Evolutionary conservation across 2,797 vertebrate species (phyloP), one percentile per base, ranked within the genome.

Genomic region (Gallirallus australis): DNA sequence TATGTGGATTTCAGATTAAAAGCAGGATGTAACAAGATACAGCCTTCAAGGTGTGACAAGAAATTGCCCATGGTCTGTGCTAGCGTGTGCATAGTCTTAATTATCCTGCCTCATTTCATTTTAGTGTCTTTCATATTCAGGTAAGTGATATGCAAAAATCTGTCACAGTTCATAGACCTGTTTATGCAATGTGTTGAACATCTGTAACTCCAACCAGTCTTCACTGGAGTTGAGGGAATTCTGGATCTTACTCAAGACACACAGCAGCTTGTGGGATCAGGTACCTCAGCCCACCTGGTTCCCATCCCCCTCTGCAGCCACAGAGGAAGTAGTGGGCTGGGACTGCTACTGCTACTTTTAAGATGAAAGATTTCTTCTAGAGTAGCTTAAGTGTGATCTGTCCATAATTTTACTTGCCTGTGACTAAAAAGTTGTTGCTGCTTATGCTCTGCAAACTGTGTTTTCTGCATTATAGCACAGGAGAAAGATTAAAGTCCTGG

Each of bases 61-160:
- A 90, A 69, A 48, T 33, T 28, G 12, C 35, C 35, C 57, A 89
- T n/a, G 2, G 28, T 80, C 75, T 94, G 27, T 82, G 77, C 71
- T 86, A n/a, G 37, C 56, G 31, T n/a, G 17, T 77, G 56, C 60
- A 79, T 19, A 42, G 45, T 71, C 31, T 71, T 86, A 64, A 79
- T 93, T 94, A 50, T 48, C 60, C 53, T 92, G 80, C 86, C 48
- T 94, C 45, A 15, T 93, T 94, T 95, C 33, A 48, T 76, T 92
- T 88, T 66, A 88, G 35, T 84, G 48, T 92, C 21, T 89, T 96
- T 94, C 28, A 31, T 79, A 75, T 82, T 89, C 86, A 95, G 90
- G 80, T 97, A 92, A 96, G 93, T 92, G 77, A 82, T 89, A 68
- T 78, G 48, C 56, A 85, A 82, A 90, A 73, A 33, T 52, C 61